Percentiles rank a stretch among this genome's conserved stretches.
Evolutionary conservation across 2,888 invertebrate species (phyloP).

Genomic region (Hybos culiciformis): DNA sequence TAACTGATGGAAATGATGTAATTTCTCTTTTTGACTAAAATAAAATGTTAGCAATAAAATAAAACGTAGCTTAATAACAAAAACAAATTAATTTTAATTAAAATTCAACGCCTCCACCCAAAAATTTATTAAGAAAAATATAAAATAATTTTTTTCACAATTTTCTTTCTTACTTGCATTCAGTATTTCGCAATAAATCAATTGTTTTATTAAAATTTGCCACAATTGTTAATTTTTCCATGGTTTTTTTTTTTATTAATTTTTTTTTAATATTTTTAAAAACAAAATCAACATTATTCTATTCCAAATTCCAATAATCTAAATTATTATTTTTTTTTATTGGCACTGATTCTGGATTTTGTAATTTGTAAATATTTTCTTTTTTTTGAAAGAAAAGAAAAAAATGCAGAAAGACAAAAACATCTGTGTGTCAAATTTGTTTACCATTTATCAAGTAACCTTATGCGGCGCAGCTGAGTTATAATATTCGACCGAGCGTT

Average conservation of each 20-base stretch:
- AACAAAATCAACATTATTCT: too few relatives aligned
- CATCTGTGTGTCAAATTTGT: too few relatives aligned
- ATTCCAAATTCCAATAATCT: too few relatives aligned
- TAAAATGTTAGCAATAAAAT: conserved; percentile 8
- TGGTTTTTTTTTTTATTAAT: too few relatives aligned
- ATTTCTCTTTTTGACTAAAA: conserved; percentile 60
- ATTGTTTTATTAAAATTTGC: conserved; percentile 15
- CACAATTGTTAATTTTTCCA: conserved; percentile 16
- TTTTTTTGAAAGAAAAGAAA: too few relatives aligned
- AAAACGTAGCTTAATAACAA: not conserved
- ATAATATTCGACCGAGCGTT: too few relatives aligned
- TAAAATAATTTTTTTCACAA: not conserved
- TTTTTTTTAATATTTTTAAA: too few relatives aligned
- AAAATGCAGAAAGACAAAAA: too few relatives aligned
- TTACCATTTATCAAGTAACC: too few relatives aligned
- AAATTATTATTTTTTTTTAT: conserved; percentile 4
- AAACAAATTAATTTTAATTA: not conserved
- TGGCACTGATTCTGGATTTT: conserved; percentile 4
- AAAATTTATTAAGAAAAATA: not conserved
- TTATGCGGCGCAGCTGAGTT: too few relatives aligned
- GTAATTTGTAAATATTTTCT: too few relatives aligned
- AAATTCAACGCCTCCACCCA: not conserved
- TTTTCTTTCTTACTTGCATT: conserved; percentile 29
- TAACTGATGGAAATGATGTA: conserved; percentile 54
- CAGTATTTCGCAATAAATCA: conserved; percentile 32